Base-by-base conservation (phyloP, 2,797 vertebrate species). In the Enteromius argenteus region DNA sequence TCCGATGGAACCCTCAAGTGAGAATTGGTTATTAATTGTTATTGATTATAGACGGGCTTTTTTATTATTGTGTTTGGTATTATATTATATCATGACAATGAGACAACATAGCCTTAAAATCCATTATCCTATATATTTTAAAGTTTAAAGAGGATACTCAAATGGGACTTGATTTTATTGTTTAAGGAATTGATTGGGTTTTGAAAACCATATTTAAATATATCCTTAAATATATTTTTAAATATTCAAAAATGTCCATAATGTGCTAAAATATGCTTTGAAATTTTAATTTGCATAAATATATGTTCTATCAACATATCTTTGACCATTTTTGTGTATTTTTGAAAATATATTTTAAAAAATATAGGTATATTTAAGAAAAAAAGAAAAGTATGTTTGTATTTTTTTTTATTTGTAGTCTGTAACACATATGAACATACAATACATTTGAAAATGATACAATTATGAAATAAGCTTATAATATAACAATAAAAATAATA, bases 1-100 rank as follows among this genome's bases (percentile, higher is more conserved):
- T 92, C 96, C 39, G 97, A 98, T 72, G 97, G 96, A 94, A 96
- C 97, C 90, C 95, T 98, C 91, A 99, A 97, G 97, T 99, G 95
- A 96, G 97, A 91, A 84, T 39, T 30, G 53, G 15, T 66, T 35
- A 44, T 44, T 71, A 14, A 46, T 32, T 35, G 10, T 60, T 7
- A 37, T 23, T 60, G 30, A n/a, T 56, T 56, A 81, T 42, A 56
- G 32, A 72, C 7, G 5, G 44, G 44, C 44, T 44, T 44, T 44
- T 44, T 11, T 44, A 44, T 44, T 3, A 44, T 44, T 44, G 11
- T 44, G 11, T 44, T 44, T 44, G 42, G 10, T 44, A 44, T 72
- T 49, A 21, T 51, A 67, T 67, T 67, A 64, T 32, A 17, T 69
- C 23, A 23, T 23, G n/a, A 8, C 23, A 69, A n/a, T 44, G 19